Conservation (phyloP, 2,888 invertebrate genomes). For the Cantharis rufa region DNA sequence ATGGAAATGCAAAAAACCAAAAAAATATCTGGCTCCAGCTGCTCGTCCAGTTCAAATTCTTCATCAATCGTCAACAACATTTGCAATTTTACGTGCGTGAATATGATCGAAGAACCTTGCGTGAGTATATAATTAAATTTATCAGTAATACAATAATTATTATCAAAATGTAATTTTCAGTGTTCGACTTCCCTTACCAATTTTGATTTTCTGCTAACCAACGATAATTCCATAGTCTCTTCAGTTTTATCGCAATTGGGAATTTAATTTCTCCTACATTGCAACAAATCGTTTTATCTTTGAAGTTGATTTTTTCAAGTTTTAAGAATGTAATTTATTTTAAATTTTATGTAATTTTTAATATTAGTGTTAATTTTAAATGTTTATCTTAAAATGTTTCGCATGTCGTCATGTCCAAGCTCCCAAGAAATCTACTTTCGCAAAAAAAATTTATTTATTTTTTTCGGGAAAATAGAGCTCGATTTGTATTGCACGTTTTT, state of each 20-base stretch:
- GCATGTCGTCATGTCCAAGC: neutral
- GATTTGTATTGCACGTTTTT: neutral
- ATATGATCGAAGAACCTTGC: neutral
- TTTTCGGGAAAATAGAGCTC: neutral
- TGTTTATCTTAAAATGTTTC: neutral
- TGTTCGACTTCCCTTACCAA: neutral
- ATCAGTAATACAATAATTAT: neutral
- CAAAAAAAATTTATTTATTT: neutral
- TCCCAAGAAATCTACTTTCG: neutral
- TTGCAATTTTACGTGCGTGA: neutral
- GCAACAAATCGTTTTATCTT: neutral
- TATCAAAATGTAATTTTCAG: neutral
- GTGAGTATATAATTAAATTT: neutral
- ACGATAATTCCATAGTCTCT: neutral
- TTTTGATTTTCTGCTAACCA: neutral
- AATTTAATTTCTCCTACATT: neutral
- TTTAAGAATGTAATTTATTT: neutral
- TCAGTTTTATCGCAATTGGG: neutral
- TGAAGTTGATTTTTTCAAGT: neutral
- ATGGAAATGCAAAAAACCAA: neutral
- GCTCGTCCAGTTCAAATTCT: neutral
- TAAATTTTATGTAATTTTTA: neutral
- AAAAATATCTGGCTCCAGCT: neutral
- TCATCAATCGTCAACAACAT: neutral
- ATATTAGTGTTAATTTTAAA: neutral